Evolutionary conservation across 37 sponge, comb jelly and placozoan genomes (phyloP).

Genomic region (Agelas oroides): DNA sequence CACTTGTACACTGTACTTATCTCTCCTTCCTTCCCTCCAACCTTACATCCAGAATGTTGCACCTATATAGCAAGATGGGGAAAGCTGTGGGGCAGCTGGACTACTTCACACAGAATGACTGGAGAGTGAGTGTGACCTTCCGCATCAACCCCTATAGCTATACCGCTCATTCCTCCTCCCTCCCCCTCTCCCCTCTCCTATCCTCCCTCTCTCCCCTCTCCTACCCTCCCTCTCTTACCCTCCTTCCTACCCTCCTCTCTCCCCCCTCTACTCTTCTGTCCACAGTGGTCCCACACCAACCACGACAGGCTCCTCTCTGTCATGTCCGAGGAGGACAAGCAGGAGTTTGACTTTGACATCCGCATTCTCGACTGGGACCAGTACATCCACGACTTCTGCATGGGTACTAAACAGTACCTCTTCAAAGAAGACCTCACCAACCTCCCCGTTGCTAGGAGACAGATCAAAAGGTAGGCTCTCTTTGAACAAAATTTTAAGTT

Average conservation of each 20-base stretch:
- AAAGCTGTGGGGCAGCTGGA: constrained; percentile 47
- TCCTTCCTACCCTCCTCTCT: not conserved
- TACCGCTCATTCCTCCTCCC: too few relatives aligned
- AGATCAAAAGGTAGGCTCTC: constrained; percentile 62
- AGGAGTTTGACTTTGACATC: constrained; percentile 77
- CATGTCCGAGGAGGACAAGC: constrained; percentile 68
- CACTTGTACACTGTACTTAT: too few relatives aligned
- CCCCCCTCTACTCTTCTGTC: not conserved
- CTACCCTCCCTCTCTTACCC: not conserved
- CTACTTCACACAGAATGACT: constrained; percentile 58
- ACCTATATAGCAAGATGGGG: constrained; percentile 55
- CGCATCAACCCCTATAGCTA: too few relatives aligned
- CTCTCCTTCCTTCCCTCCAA: too few relatives aligned
- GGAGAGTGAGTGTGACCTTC: constrained; percentile 81
- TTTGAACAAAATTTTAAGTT: too few relatives aligned
- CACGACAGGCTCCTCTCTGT: constrained; percentile 43
- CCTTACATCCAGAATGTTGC: constrained; percentile 38
- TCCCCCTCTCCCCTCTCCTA: too few relatives aligned
- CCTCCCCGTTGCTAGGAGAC: constrained; percentile 54
- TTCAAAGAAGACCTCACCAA: constrained; percentile 81
- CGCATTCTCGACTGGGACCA: constrained; percentile 57
- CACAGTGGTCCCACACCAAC: constrained; percentile 75
- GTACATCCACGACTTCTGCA: constrained; percentile 54
- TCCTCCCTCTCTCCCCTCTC: not conserved
- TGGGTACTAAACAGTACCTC: constrained; percentile 79